Conservation (phyloP, 1,140 invertebrate species). For the Conus ventricosus region DNA sequence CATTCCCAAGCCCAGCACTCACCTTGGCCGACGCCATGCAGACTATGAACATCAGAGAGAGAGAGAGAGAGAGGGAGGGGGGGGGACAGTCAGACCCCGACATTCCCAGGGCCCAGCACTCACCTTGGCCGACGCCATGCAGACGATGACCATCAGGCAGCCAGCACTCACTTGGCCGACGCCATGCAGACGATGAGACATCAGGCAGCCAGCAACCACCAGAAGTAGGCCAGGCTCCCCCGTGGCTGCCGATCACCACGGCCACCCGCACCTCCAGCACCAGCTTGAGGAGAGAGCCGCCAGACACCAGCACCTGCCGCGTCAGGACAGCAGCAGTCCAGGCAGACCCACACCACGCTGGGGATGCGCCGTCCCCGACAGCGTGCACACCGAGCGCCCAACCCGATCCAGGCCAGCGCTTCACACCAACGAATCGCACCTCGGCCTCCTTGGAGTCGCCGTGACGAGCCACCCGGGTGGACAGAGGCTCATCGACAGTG, state of each 20-base stretch:
- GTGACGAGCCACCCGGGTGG: too few species aligned
- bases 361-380: not conserved
- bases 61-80: too few species aligned
- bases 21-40: too few species aligned
- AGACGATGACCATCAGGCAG: too few species aligned
- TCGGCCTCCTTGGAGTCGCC: too few species aligned
- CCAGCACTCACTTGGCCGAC: not conserved
- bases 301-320: not conserved
- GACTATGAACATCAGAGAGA: too few species aligned
- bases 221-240: slow-evolving; percentile 13
- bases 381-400: slow-evolving; percentile 4
- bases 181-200: slow-evolving; percentile 14
- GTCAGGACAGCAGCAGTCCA: not conserved
- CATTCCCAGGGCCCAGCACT: not conserved
- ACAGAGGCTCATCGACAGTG: too few species aligned
- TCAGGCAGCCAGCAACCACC: not conserved
- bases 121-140: too few species aligned
- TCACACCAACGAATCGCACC: too few species aligned
- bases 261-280: slow-evolving; percentile 22
- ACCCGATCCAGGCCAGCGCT: too few species aligned
- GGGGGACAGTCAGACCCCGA: too few species aligned
- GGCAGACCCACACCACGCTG: not conserved
- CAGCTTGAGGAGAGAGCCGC: slow-evolving; percentile 17
- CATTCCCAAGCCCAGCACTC: too few species aligned
- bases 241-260: slow-evolving; percentile 14